phyloP scores from a whole-genome alignment of 1,140 invertebrate species.

The Tetramorium simillimum region DNA sequence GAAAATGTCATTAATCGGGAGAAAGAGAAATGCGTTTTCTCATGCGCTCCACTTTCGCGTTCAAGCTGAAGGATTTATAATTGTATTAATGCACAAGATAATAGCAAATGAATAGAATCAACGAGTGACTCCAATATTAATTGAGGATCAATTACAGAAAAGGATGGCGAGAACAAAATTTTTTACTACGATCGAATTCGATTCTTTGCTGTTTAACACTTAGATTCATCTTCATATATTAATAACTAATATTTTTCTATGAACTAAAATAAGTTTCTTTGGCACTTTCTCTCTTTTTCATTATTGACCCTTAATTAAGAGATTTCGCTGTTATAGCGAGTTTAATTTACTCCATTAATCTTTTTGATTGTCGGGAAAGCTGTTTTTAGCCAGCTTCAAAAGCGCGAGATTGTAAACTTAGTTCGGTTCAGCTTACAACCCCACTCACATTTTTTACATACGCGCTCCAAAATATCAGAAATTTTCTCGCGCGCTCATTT shows the following conservation, averaged over 20 bases:
- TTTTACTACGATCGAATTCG: no score
- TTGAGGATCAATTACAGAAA: not conserved
- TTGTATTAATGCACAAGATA: not conserved
- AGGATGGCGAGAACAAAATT: no score
- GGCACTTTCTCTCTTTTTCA: no score
- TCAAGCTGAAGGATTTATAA: not conserved
- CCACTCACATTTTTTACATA: not conserved
- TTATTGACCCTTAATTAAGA: no score
- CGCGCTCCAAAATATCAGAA: not conserved
- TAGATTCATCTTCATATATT: no score
- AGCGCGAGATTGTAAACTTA: not conserved
- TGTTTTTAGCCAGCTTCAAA: not conserved
- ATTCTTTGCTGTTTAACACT: no score
- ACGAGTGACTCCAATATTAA: not conserved
- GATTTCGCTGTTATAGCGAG: not conserved
- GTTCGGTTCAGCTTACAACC: not conserved
- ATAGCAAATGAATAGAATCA: not conserved
- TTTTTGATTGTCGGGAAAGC: not conserved
- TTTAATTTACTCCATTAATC: not conserved
- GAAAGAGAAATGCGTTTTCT: not conserved
- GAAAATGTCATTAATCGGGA: constrained; percentile 7
- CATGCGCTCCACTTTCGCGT: not conserved
- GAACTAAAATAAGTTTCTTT: no score
- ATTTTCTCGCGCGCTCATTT: not conserved
- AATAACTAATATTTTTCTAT: no score